phyloP scores from a whole-genome alignment of 2,113 vertebrate genomes.

The Catharus bicknelli region DNA sequence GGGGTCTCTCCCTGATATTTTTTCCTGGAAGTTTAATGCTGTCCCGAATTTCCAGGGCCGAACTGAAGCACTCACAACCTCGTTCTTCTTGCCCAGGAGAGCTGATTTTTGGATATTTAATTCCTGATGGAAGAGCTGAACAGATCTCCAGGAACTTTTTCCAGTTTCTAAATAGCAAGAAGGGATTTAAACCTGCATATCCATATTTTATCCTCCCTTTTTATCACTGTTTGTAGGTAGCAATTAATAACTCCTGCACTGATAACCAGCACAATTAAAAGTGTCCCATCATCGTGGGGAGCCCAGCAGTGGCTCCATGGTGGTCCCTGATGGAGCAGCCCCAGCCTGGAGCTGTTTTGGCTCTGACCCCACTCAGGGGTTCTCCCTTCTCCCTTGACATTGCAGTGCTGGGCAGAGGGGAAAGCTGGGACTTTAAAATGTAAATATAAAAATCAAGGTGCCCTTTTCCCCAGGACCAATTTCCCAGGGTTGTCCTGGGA shows the following conservation, averaged over 20 bases:
- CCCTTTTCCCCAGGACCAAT: background rate
- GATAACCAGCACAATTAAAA: background rate
- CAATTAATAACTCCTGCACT: background rate
- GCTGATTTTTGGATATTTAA: background rate
- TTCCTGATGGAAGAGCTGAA: background rate
- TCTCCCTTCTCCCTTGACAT: background rate
- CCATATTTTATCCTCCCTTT: background rate
- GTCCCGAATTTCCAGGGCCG: background rate
- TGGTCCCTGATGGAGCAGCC: background rate
- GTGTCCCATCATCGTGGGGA: background rate
- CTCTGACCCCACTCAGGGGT: rapidly evolving
- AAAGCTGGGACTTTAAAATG: background rate
- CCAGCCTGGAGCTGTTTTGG: background rate
- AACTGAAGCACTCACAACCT: background rate
- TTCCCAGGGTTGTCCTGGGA: background rate
- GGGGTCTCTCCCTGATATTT: background rate
- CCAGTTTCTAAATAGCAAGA: background rate
- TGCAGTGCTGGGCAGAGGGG: background rate
- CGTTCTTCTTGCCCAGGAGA: background rate
- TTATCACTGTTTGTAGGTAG: background rate
- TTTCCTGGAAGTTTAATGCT: background rate
- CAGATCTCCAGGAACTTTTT: background rate
- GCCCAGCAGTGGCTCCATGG: rapidly evolving
- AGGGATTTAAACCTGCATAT: background rate
- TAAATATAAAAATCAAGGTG: background rate